Percentiles rank a stretch among this genome's conserved stretches.
phyloP scores from a whole-genome alignment of 2,113 vertebrate genomes.

The Podiceps cristatus region DNA sequence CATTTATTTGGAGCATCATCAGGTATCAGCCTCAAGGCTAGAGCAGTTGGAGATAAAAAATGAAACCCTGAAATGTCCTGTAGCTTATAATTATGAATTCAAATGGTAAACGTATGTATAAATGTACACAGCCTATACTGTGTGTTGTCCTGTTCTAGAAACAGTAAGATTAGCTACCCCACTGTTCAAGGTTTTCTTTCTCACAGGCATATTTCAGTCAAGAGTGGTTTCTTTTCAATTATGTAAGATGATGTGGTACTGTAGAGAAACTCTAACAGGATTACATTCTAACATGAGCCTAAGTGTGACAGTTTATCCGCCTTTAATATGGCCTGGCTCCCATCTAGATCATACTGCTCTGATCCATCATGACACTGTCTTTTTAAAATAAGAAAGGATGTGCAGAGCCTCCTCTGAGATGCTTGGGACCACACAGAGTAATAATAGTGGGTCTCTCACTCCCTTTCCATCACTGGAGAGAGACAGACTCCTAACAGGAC shows the following conservation, averaged over 20 bases:
- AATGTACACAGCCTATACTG: neutral
- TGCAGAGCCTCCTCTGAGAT: neutral
- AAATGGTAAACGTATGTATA: neutral
- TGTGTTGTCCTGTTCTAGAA: neutral
- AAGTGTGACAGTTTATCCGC: slow-evolving; percentile 48
- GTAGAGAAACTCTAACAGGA: slow-evolving; percentile 66
- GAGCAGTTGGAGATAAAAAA: neutral
- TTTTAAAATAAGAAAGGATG: slow-evolving; percentile 15
- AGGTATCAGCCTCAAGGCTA: neutral
- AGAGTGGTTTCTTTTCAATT: slow-evolving; percentile 49
- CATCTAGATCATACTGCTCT: slow-evolving; percentile 5
- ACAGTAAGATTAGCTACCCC: neutral
- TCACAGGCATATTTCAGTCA: neutral
- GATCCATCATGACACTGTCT: slow-evolving; percentile 25
- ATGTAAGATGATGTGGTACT: slow-evolving; percentile 26
- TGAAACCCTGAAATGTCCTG: neutral
- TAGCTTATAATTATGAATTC: neutral
- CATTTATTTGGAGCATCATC: neutral
- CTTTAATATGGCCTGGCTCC: slow-evolving; percentile 42
- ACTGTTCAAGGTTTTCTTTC: neutral
- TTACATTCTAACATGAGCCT: slow-evolving; percentile 38
- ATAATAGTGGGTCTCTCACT: neutral
- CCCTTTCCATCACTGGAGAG: neutral
- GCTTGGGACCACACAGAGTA: neutral
- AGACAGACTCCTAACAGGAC: neutral